Conservation (phyloP, 2,113 vertebrate species). For the Pseudopipra pipra region DNA sequence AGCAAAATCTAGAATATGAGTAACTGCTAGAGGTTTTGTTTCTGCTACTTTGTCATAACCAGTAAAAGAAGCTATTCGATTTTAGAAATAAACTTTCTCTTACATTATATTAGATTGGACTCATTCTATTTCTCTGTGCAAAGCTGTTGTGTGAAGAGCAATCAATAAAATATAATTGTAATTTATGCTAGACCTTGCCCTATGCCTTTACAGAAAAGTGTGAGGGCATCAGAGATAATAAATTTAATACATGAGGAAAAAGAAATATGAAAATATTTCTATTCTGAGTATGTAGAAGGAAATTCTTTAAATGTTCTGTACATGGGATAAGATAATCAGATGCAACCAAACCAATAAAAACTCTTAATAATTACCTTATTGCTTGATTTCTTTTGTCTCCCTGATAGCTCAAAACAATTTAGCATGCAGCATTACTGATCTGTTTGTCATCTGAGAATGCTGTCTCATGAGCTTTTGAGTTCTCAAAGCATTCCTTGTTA, state of each 20-base stretch:
- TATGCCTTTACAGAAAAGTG: neutral
- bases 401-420: neutral
- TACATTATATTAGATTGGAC: neutral
- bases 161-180: conserved; percentile 5
- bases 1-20: neutral
- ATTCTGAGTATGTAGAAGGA: neutral
- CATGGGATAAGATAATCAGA: neutral
- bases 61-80: neutral
- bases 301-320: neutral
- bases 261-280: neutral
- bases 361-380: neutral
- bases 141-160: neutral
- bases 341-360: neutral
- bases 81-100: conserved; percentile 1
- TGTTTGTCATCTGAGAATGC: conserved; percentile 1
- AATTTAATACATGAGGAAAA: neutral
- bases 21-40: neutral
- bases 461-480: neutral
- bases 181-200: neutral
- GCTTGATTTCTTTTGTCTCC: neutral
- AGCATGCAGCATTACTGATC: neutral
- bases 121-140: neutral
- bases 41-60: neutral
- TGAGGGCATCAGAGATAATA: neutral
- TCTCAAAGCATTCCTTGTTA: neutral